Conservation (phyloP, 2,797 vertebrate species). For the Rhincodon typus region DNA sequence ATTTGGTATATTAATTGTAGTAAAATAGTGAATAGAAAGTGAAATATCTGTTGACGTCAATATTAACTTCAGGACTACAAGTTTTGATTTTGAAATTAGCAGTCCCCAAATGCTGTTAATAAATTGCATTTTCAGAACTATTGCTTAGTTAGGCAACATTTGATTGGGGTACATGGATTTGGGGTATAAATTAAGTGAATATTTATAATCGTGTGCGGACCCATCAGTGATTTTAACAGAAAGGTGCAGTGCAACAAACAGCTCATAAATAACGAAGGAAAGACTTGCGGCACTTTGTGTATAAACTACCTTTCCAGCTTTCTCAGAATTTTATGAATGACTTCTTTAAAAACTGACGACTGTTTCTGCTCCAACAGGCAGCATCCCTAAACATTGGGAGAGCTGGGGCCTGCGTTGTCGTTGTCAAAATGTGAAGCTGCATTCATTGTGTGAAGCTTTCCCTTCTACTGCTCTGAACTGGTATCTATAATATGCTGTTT, state of each 20-base stretch:
- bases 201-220: not conserved
- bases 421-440: slow-evolving; percentile 59
- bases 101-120: not conserved
- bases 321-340: slow-evolving; percentile 21
- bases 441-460: not conserved
- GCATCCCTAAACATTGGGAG: slow-evolving; percentile 66
- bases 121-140: not conserved
- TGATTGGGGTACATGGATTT: not conserved
- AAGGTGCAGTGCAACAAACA: not conserved
- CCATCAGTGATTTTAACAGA: not conserved
- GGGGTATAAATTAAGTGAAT: not conserved
- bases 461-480: slow-evolving; percentile 24
- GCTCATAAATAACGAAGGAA: not conserved
- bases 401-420: slow-evolving; percentile 65
- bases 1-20: not conserved
- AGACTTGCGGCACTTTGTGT: not conserved
- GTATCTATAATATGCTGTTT: not conserved
- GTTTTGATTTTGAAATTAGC: not conserved
- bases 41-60: not conserved
- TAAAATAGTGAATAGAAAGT: not conserved
- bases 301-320: not conserved
- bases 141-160: not conserved
- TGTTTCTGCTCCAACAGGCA: slow-evolving; percentile 55
- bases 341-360: slow-evolving; percentile 7
- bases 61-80: not conserved